A percentile compares a stretch with the other conserved stretches of the same genome.
These are phyloP conservation scores for Cryptotermes secundus DNA, from an alignment of 1,140 invertebrate species.

Conservation along the genomic window DNA sequence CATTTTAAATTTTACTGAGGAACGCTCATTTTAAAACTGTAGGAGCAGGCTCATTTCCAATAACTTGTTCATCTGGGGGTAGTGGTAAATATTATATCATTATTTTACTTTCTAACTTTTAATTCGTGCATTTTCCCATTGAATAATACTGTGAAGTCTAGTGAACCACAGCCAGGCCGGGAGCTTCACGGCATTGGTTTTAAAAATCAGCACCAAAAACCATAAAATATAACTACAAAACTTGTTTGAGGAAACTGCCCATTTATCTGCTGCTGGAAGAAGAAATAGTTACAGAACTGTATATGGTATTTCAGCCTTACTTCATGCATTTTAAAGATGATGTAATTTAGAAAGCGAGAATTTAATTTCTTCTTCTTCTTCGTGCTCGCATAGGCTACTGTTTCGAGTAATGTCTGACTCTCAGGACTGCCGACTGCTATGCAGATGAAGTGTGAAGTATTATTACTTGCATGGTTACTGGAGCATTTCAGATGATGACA, in stretches of 20 bases:
- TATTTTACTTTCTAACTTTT: too few species aligned
- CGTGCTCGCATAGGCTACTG: background rate
- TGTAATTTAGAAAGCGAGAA: conserved; percentile 5
- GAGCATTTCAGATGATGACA: conserved; percentile 1
- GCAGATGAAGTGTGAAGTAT: conserved; percentile 4
- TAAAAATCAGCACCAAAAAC: too few species aligned
- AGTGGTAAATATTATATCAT: too few species aligned
- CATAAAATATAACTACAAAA: too few species aligned
- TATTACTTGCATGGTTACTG: conserved; percentile 4
- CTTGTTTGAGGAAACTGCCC: background rate
- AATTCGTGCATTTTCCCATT: too few species aligned
- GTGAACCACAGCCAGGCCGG: too few species aligned
- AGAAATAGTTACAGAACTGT: background rate
- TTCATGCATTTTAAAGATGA: background rate
- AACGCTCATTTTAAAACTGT: too few species aligned
- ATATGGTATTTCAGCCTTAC: background rate
- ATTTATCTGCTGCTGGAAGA: background rate
- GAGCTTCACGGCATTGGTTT: too few species aligned
- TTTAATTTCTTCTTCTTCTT: background rate
- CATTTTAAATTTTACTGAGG: too few species aligned
- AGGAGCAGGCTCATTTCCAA: too few species aligned
- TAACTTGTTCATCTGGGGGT: too few species aligned
- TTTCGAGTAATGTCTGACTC: background rate
- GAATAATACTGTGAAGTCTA: too few species aligned
- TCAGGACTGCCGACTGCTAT: background rate